These are phyloP conservation scores for Aradophagus sp. DNA, from an alignment of 1,140 invertebrate species.

Conservation along the genomic window DNA sequence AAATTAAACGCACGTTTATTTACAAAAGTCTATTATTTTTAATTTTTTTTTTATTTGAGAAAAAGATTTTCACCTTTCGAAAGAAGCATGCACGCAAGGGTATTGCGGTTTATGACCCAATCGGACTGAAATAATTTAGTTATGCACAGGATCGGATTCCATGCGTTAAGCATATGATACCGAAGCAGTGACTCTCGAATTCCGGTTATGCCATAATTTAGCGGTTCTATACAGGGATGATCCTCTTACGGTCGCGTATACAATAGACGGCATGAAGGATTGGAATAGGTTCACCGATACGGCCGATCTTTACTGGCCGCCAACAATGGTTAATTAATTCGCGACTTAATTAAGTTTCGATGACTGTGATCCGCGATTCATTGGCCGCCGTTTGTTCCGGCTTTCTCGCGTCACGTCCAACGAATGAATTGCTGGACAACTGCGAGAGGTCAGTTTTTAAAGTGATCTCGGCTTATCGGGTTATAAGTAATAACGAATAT, in stretches of 20 bases:
- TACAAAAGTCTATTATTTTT: too few relatives aligned
- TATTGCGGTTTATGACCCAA: too few relatives aligned
- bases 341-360: conserved; percentile 43
- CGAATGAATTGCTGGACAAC: conserved; percentile 34
- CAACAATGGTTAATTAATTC: conserved; percentile 47
- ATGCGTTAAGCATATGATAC: conserved; percentile 44
- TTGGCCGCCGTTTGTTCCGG: conserved; percentile 7
- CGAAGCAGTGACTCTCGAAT: conserved; percentile 21
- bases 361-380: conserved; percentile 33
- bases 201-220: conserved; percentile 53
- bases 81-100: too few relatives aligned
- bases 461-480: conserved; percentile 1
- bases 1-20: too few relatives aligned
- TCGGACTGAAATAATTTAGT: conserved; percentile 29
- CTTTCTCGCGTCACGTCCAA: neutral
- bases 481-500: conserved; percentile 28
- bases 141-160: conserved; percentile 28
- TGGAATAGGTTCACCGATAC: conserved; percentile 26
- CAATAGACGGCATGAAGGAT: conserved; percentile 39
- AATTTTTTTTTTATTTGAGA: too few relatives aligned
- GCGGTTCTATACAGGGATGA: conserved; percentile 52
- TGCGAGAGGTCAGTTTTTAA: conserved; percentile 17
- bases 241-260: conserved; percentile 54
- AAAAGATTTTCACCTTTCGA: too few relatives aligned
- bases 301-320: conserved; percentile 17